Percentiles rank a stretch among this genome's conserved stretches.
These are phyloP conservation scores for Agonum fuliginosum DNA, from an alignment of 2,888 invertebrate species.

Conservation along the genomic window DNA sequence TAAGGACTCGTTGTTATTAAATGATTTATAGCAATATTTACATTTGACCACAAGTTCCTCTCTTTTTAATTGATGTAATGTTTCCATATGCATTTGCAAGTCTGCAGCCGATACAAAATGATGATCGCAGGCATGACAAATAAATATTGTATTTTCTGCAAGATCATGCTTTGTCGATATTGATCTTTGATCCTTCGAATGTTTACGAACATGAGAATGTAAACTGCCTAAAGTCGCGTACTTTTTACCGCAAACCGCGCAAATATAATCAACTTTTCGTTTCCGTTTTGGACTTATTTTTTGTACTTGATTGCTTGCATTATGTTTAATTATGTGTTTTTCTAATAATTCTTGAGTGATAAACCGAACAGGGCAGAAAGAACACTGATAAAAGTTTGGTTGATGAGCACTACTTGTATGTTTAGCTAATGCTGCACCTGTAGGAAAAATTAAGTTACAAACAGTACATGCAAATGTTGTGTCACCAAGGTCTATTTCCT, in stretches of 20 bases:
- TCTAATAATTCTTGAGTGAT: slow-evolving; percentile 42
- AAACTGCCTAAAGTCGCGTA: slow-evolving; percentile 13
- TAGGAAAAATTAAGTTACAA: slow-evolving; percentile 46
- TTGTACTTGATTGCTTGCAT: background rate
- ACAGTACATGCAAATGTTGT: slow-evolving; percentile 11
- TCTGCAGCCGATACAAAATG: slow-evolving; percentile 1
- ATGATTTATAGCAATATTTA: slow-evolving; percentile 41
- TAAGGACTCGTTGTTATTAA: background rate
- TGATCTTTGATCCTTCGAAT: slow-evolving; percentile 35
- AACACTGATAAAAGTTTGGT: slow-evolving; percentile 50
- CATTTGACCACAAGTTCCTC: slow-evolving; percentile 14
- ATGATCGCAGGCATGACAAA: slow-evolving; percentile 38
- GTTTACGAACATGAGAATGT: slow-evolving; percentile 38
- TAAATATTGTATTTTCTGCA: background rate
- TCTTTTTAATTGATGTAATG: slow-evolving; percentile 39
- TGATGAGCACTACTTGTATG: slow-evolving; percentile 30
- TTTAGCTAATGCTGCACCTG: slow-evolving; percentile 32
- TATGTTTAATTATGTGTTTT: slow-evolving; percentile 36
- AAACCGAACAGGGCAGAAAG: slow-evolving; percentile 46
- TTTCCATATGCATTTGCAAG: slow-evolving; percentile 42
- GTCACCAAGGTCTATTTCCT: slow-evolving; percentile 39
- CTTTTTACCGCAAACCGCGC: slow-evolving; percentile 46
- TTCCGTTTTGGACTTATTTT: slow-evolving; percentile 1
- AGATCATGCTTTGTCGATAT: slow-evolving; percentile 57
- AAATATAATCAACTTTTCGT: slow-evolving; percentile 38